These are phyloP conservation scores for Ptychoptera albimana DNA, from an alignment of 2,888 invertebrate genomes.

Conservation along the genomic window DNA sequence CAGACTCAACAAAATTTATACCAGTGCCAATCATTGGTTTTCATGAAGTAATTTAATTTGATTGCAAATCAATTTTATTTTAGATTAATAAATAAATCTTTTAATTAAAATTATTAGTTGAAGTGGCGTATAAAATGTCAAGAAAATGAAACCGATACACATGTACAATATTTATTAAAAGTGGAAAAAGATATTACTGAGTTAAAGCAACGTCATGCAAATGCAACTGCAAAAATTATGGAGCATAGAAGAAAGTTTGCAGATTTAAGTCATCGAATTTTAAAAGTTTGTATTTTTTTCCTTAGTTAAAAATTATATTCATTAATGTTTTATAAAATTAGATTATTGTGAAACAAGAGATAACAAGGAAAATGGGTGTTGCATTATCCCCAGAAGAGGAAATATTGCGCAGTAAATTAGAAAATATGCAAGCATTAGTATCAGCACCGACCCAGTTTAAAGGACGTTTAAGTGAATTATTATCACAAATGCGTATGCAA, in stretches of 20 bases:
- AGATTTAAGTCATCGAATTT: constrained; percentile 65
- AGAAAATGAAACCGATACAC: constrained; percentile 66
- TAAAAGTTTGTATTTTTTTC: constrained; percentile 41
- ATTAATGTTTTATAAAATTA: constrained; percentile 21
- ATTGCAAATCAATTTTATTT: not conserved
- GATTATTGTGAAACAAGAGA: constrained; percentile 79
- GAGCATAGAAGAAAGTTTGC: constrained; percentile 69
- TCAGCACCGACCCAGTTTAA: constrained; percentile 87
- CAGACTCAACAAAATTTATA: constrained; percentile 74
- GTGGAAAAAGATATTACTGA: constrained; percentile 62
- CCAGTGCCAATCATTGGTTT: constrained; percentile 93
- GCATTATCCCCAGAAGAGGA: constrained; percentile 85
- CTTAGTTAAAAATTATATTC: not conserved
- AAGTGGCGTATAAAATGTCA: constrained; percentile 73
- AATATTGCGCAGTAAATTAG: constrained; percentile 67
- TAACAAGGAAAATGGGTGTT: constrained; percentile 71
- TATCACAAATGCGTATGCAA: constrained; percentile 72
- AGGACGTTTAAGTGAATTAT: constrained; percentile 80
- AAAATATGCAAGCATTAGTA: constrained; percentile 71
- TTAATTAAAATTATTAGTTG: constrained; percentile 24
- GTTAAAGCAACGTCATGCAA: constrained; percentile 65
- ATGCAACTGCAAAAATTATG: constrained; percentile 62
- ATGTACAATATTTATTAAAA: constrained; percentile 63
- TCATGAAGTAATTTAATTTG: constrained; percentile 36
- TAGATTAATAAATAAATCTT: not conserved